Evolutionary conservation across 2,113 vertebrate species (phyloP), one percentile per base, ranked within the genome.

Genomic region (Hippocampus abdominalis): DNA sequence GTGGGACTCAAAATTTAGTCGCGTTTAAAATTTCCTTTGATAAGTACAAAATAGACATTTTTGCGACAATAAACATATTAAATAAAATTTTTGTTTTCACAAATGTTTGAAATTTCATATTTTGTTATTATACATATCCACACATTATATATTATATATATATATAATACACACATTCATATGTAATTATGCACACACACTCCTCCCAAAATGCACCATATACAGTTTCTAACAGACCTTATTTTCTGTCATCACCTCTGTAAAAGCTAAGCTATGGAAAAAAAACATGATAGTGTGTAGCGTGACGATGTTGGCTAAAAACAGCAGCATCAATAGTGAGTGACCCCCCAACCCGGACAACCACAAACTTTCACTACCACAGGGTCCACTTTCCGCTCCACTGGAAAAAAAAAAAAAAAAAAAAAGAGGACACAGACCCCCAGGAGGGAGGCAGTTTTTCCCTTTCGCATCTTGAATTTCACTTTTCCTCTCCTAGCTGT

Each of bases 391-490:
- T 90, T 94, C 93, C 92, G 92, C 91, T 85, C 78, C 89, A 91
- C 81, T 81, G 90, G 94, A 94, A 59, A 63, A 85, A 93, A 48
- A 53, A 53, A 53, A 63, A 85, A 93, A 53, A 53, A n/a, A n/a
- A 23, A n/a, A 23, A 23, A 51, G 32, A 53, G 49, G 29, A 51
- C 21, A 86, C 91, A 63, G 83, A 94, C 88, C 94, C 91, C 89
- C 29, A 48, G 94, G 94, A 94, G 92, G 91, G 86, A 85, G 70
- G 81, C 84, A 71, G 77, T 89, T 92, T 89, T 92, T 91, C 89
- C 89, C 79, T 84, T 36, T 76, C 86, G 89, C 93, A 92, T 94
- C 94, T 95, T 95, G 94, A 93, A 94, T 95, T 94, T 94, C 92
- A 93, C 92, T 96, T 93, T 92, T 87, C 68, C 73, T 60, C 72